Evolutionary conservation across 1,140 invertebrate genomes (phyloP).

Genomic region (Dinoponera quadriceps): DNA sequence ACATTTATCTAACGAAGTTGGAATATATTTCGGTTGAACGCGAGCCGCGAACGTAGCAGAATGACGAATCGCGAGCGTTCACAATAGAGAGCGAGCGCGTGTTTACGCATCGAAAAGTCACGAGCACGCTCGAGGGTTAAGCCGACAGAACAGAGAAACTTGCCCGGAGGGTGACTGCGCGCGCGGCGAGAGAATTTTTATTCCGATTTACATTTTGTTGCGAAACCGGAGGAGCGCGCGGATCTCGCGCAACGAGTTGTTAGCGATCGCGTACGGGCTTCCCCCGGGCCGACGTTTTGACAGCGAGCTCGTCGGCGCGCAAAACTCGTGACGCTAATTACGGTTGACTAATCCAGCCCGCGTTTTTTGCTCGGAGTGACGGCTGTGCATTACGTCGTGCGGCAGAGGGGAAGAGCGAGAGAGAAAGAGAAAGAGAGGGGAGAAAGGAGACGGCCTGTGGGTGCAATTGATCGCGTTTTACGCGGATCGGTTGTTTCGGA

Average conservation of each 20-base stretch:
- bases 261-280: slow-evolving; percentile 10
- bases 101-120: slow-evolving; percentile 11
- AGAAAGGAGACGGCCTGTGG: too few relatives aligned
- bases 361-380: slow-evolving; percentile 9
- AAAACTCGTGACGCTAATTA: slow-evolving; percentile 48
- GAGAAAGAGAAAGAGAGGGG: too few relatives aligned
- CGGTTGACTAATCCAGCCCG: slow-evolving; percentile 47
- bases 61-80: not conserved
- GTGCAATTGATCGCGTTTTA: slow-evolving; percentile 4
- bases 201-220: slow-evolving; percentile 49
- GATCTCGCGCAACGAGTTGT: slow-evolving; percentile 19
- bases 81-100: not conserved
- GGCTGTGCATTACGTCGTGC: not conserved
- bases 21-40: slow-evolving; percentile 3
- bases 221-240: slow-evolving; percentile 14
- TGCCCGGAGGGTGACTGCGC: slow-evolving; percentile 26
- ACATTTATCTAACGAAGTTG: not conserved
- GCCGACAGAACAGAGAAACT: slow-evolving; percentile 24
- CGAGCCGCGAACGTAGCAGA: not conserved
- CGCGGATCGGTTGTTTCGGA: slow-evolving; percentile 5
- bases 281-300: slow-evolving; percentile 40
- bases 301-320: slow-evolving; percentile 18
- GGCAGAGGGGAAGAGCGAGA: too few relatives aligned
- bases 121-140: slow-evolving; percentile 7
- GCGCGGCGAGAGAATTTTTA: slow-evolving; percentile 12